These are phyloP conservation scores for Carettochelys insculpta DNA, from an alignment of 2,113 vertebrate species.

Conservation along the genomic window DNA sequence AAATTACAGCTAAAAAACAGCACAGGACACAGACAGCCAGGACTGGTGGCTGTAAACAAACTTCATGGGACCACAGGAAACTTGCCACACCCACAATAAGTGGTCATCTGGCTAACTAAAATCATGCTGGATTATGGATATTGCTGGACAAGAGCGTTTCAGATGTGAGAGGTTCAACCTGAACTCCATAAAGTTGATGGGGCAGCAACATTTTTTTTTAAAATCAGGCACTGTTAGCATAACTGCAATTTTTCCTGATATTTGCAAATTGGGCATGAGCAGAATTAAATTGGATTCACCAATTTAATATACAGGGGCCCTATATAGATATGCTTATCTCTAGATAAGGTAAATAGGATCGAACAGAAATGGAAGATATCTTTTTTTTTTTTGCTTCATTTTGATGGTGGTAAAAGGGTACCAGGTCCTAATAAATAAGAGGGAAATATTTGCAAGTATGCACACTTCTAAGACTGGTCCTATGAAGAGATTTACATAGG, in stretches of 20 bases:
- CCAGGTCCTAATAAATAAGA: background rate
- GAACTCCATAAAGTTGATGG: no score
- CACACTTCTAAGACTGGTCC: background rate
- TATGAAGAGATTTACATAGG: background rate
- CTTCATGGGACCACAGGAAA: no score
- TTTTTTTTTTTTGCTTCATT: background rate
- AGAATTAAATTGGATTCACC: background rate
- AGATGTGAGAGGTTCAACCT: no score
- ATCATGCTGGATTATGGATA: no score
- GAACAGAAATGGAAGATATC: rapidly evolving
- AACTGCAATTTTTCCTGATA: background rate
- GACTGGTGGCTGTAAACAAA: no score
- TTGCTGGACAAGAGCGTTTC: no score
- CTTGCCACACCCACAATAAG: no score
- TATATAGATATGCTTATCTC: background rate
- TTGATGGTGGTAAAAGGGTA: background rate
- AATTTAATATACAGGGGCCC: background rate
- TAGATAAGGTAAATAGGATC: background rate
- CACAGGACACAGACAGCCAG: no score
- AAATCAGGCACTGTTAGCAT: background rate
- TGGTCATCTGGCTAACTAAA: no score
- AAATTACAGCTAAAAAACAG: no score
- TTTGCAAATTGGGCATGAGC: background rate
- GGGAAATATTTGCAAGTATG: background rate
- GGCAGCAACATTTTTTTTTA: no score